Evolutionary conservation across 2,113 vertebrate species (phyloP).

Genomic region (Protobothrops flavoviridis): DNA sequence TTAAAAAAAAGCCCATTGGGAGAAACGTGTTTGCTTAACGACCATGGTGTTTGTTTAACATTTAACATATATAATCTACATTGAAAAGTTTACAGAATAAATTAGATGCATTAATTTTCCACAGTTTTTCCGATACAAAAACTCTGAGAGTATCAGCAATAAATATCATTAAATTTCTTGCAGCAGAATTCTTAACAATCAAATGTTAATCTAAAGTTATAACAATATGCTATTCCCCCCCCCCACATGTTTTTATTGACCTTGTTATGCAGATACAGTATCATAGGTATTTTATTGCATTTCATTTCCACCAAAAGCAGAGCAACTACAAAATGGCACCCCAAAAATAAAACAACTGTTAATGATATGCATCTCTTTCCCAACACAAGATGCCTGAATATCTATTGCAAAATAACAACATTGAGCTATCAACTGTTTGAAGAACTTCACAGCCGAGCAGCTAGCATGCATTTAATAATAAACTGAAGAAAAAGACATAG

Average conservation of each 20-base stretch:
- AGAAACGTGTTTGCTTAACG: too few species aligned
- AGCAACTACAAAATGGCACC: neutral
- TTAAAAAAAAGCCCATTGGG: too few species aligned
- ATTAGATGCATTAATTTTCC: constrained; percentile 25
- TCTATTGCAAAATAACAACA: neutral
- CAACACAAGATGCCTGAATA: neutral
- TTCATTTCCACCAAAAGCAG: neutral
- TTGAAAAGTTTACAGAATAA: neutral
- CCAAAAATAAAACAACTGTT: constrained; percentile 9
- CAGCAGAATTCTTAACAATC: constrained; percentile 33
- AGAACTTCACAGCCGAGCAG: neutral
- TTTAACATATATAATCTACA: constrained; percentile 4
- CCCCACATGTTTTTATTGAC: neutral
- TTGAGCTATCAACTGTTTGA: neutral
- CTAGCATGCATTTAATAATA: neutral
- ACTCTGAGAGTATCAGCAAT: neutral
- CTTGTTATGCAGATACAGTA: constrained; percentile 20
- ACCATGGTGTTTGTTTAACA: too few species aligned
- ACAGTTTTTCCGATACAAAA: neutral
- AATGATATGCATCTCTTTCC: neutral
- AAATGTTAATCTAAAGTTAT: constrained; percentile 28
- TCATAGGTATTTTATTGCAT: neutral
- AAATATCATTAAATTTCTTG: neutral
- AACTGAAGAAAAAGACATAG: neutral
- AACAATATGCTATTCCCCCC: neutral